Percentiles rank a stretch among this genome's conserved stretches.
Evolutionary conservation across 1,140 invertebrate species (phyloP).

Genomic region (Coptotermes formosanus): DNA sequence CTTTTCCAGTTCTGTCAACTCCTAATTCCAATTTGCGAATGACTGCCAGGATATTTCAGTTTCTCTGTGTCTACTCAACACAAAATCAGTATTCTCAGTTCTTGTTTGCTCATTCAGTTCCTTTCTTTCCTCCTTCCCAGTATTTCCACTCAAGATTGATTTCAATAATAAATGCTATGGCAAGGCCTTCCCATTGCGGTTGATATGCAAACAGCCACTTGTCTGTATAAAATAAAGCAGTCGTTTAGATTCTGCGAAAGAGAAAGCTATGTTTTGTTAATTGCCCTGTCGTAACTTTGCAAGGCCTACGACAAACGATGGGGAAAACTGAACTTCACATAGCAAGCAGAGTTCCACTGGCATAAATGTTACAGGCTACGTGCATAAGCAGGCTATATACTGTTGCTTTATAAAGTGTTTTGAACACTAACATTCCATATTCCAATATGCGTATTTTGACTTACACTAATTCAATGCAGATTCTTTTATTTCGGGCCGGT

Average conservation of each 20-base stretch:
- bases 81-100: background rate
- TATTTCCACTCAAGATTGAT: background rate
- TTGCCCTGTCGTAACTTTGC: background rate
- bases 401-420: background rate
- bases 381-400: background rate
- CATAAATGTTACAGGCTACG: background rate
- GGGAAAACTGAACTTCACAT: background rate
- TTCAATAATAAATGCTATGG: background rate
- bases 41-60: background rate
- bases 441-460: no score
- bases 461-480: no score
- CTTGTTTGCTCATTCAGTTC: background rate
- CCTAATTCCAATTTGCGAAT: background rate
- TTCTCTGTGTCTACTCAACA: background rate
- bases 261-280: background rate
- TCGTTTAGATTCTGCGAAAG: background rate
- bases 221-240: background rate
- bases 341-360: background rate
- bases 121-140: background rate
- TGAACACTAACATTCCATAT: no score
- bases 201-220: background rate
- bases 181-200: background rate
- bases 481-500: no score
- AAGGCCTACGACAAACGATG: background rate
- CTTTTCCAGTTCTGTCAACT: background rate